Percentiles rank a stretch among this genome's conserved stretches.
These are phyloP conservation scores for Hippocampus abdominalis DNA, from an alignment of 2,113 vertebrate species.

Conservation along the genomic window DNA sequence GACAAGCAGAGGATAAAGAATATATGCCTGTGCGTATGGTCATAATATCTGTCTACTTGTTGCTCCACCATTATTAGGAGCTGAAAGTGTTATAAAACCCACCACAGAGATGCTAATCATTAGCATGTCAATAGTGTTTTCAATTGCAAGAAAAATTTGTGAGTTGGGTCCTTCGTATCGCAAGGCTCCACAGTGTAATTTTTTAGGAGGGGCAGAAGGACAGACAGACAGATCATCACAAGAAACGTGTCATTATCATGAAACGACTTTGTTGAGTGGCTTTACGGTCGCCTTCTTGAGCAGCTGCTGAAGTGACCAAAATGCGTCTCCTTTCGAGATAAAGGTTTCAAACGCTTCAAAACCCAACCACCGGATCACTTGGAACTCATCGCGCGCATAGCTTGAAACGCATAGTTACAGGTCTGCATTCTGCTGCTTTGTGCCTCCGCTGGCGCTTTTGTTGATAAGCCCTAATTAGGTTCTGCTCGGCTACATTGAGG, in stretches of 20 bases:
- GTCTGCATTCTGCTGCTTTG: background rate
- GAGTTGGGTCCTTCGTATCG: no score
- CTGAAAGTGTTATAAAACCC: no score
- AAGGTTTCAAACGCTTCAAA: background rate
- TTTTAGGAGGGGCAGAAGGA: no score
- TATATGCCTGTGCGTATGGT: no score
- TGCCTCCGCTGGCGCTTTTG: background rate
- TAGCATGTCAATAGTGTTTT: no score
- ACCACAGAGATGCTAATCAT: no score
- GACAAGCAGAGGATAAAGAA: no score
- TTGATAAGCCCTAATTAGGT: constrained; percentile 4
- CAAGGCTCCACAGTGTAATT: no score
- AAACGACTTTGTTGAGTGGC: background rate
- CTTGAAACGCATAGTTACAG: background rate
- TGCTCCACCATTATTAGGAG: no score
- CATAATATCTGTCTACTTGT: no score
- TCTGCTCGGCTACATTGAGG: constrained; percentile 10
- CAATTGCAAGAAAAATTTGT: no score
- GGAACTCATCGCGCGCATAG: background rate
- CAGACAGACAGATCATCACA: background rate
- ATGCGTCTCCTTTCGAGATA: background rate
- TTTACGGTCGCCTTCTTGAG: background rate
- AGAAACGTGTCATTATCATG: background rate
- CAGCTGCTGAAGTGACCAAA: background rate
- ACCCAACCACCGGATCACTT: background rate